phyloP scores from a whole-genome alignment of 2,797 vertebrate genomes.

The Myoxocephalus aenaeus region DNA sequence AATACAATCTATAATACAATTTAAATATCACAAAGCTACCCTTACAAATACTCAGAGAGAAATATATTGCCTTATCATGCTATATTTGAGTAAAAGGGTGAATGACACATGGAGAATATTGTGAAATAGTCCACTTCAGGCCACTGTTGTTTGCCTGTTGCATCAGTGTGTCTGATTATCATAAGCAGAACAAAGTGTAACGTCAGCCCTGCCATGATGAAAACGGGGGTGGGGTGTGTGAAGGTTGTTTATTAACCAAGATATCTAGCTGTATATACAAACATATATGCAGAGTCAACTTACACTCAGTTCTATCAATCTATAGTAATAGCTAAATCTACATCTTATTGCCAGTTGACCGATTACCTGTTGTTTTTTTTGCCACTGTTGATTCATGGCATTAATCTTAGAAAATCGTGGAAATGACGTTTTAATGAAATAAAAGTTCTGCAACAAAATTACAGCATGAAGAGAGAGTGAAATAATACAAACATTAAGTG shows the following conservation, averaged over 20 bases:
- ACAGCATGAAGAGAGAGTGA: background rate
- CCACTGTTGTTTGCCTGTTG: slow-evolving; percentile 71
- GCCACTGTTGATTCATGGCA: background rate
- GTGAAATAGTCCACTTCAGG: slow-evolving; percentile 48
- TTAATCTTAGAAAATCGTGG: background rate
- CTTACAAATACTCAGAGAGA: background rate
- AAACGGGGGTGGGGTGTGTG: background rate
- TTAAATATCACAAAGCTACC: background rate
- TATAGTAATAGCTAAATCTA: background rate
- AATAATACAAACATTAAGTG: background rate
- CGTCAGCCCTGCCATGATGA: slow-evolving; percentile 17
- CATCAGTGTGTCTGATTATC: slow-evolving; percentile 71
- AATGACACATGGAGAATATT: slow-evolving; percentile 36
- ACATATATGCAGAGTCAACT: background rate
- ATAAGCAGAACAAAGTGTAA: slow-evolving; percentile 72
- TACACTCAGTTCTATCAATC: background rate
- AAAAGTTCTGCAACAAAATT: background rate
- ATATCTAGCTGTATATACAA: background rate
- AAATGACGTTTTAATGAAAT: background rate
- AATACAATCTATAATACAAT: background rate
- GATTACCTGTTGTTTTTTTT: background rate
- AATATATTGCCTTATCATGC: background rate
- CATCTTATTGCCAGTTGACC: background rate
- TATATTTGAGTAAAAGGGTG: background rate
- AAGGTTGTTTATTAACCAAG: background rate